Evolutionary conservation across 2,113 vertebrate species (phyloP).

Genomic region (Mus spicilegus): DNA sequence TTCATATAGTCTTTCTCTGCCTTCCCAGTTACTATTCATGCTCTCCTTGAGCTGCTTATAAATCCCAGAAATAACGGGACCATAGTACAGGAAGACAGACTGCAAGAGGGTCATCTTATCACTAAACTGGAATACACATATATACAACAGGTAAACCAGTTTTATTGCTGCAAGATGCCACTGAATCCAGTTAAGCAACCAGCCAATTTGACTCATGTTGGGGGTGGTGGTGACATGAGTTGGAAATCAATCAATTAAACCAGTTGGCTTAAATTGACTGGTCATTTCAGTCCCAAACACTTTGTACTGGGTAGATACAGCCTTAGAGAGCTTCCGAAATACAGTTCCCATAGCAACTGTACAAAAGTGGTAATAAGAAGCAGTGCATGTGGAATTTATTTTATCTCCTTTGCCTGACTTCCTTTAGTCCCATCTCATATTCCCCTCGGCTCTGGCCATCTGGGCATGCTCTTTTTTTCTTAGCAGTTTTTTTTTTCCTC

Average conservation of each 20-base stretch:
- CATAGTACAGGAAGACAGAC: background rate
- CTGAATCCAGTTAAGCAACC: conserved; percentile 52
- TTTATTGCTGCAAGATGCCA: conserved; percentile 61
- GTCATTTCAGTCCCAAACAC: conserved; percentile 62
- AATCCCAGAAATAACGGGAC: background rate
- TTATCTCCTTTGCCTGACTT: conserved; percentile 76
- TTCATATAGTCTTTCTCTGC: background rate
- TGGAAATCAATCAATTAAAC: conserved; percentile 74
- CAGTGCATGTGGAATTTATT: conserved; percentile 74
- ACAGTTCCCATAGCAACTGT: conserved; percentile 81
- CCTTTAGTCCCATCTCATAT: conserved; percentile 69
- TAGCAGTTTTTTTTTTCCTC: conserved; percentile 17
- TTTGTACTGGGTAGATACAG: conserved; percentile 61
- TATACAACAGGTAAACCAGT: conserved; percentile 24
- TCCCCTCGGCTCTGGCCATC: conserved; percentile 70
- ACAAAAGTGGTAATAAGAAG: conserved; percentile 72
- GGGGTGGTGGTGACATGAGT: background rate
- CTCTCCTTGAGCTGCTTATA: background rate
- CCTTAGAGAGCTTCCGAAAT: conserved; percentile 67
- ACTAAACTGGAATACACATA: background rate
- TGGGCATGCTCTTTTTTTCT: conserved; percentile 55
- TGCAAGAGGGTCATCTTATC: background rate
- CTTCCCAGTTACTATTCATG: background rate
- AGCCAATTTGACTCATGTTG: background rate
- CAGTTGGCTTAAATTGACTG: conserved; percentile 72